Evolutionary conservation across 2,888 invertebrate genomes (phyloP), one percentile per base, ranked within the genome.

Genomic region (Sinopyrophorus schimmeli): DNA sequence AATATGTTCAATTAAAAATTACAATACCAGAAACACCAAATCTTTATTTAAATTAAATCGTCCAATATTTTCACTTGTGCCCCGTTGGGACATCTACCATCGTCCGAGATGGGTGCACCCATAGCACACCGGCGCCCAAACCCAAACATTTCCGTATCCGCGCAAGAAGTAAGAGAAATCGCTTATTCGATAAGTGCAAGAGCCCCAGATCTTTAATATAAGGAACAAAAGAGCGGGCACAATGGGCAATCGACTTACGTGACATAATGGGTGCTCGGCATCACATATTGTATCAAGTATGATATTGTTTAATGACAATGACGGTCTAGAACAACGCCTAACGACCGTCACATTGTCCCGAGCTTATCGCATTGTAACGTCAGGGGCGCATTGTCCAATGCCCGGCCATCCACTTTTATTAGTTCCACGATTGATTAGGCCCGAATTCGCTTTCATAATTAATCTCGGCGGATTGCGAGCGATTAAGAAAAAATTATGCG

Each of bases 281-380:
- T 65, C 64, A 69, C 71, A 71, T 72, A 71, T 70, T 71, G 71
- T 71, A 71, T 72, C 70, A 71, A 68, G 68, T 68, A 69, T 64
- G 71, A 72, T 72, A 72, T 71, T 72, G 71, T 71, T 71, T 72
- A 70, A 71, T 69, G 69, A 71, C 71, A 72, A 71, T 71, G 67
- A 67, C 65, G 62, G 61, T 55, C 64, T 64, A 67, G 69, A 70
- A 67, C 69, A 70, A 70, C 68, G 65, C 64, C 64, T 64, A 60
- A 66, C 61, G 63, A 63, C 62, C 57, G 58, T 48, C 60, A 59
- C 61, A 63, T 64, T 65, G 64, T 65, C 55, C 57, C 37, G 51
- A 40, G 58, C 60, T 63, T 65, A 61, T 61, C 62, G 57, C 57
- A 66, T 67, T 65, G 67, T 66, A 55, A 55, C 56, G 56, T 54